Evolutionary conservation across 2,113 vertebrate species (phyloP), one percentile per base, ranked within the genome.

Genomic region (Mixornis gularis): DNA sequence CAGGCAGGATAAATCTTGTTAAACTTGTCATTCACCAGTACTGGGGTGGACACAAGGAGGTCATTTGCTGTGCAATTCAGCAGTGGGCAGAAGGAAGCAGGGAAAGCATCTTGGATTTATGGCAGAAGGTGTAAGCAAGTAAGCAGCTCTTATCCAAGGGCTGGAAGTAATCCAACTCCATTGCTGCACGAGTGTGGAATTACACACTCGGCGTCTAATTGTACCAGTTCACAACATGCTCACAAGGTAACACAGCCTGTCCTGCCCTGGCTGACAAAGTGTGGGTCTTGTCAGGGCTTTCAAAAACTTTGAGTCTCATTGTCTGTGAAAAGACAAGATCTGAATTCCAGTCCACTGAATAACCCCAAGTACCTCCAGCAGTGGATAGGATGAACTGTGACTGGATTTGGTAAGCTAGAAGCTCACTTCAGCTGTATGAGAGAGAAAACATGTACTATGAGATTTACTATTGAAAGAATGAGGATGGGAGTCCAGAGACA

Each of bases 31-130:
- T 55, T 56, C 52, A 24, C 2, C 38, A 41, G 34, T 13, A 11
- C 6, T 0, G 0, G 55, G 51, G 25, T 0, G 0, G 68, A 40
- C 58, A 66, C 34, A 19, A 41, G 24, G 12, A 11, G 8, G 38
- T 9, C 6, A 4, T 26, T 51, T 14, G 63, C 70, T 79, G 63
- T 0, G 0, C 10, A 27, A 21, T 3, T 17, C 64, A 46, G 59
- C 79, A 53, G 74, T 0, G 0, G 25, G 18, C 51, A n/a, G 43
- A 56, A 52, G 9, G 6, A 5, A 20, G 43, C 62, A 52, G 46
- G 74, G 58, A 32, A 32, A 40, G 46, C 25, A 10, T 13, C 49
- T 10, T 15, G 36, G 51, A 25, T 34, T 40, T 56, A 18, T 2
- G 40, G 66, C 17, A 26, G 17, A 6, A 32, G 7, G 22, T 12